phyloP scores from a whole-genome alignment of 2,113 vertebrate genomes.

The Polypterus senegalus region DNA sequence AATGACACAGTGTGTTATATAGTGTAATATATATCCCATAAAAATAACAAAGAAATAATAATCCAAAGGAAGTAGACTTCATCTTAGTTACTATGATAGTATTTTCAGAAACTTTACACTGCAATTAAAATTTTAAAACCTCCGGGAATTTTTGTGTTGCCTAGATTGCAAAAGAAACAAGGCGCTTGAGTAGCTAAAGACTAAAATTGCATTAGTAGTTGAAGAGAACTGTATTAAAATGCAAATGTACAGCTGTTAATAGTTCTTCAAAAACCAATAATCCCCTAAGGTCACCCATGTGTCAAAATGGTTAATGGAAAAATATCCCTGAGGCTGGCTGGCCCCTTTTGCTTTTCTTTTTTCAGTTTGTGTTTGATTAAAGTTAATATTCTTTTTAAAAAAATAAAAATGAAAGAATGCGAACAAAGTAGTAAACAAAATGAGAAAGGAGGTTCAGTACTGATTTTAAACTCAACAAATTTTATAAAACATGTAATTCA shows the following conservation, averaged over 20 bases:
- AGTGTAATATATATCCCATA: too few relatives aligned
- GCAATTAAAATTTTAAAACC: constrained; percentile 57
- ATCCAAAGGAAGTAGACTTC: constrained; percentile 15
- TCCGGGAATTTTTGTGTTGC: constrained; percentile 46
- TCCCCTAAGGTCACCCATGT: constrained; percentile 98
- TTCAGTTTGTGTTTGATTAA: constrained; percentile 95
- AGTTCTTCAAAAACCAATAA: constrained; percentile 99
- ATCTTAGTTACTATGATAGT: constrained; percentile 39
- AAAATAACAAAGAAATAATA: too few relatives aligned
- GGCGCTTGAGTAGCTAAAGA: constrained; percentile 82
- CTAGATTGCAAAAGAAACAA: constrained; percentile 72
- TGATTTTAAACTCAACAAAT: too few relatives aligned
- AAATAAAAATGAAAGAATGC: constrained; percentile 51
- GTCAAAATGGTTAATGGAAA: constrained; percentile 99
- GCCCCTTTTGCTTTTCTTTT: constrained; percentile 47
- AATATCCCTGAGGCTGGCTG: constrained; percentile 91
- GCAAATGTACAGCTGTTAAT: constrained; percentile 98
- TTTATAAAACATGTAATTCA: too few relatives aligned
- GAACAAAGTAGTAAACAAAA: constrained; percentile 38
- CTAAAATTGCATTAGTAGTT: constrained; percentile 91
- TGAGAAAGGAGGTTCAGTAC: background rate
- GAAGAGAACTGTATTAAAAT: constrained; percentile 98
- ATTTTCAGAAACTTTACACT: constrained; percentile 40
- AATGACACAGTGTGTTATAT: too few relatives aligned
- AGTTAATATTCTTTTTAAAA: constrained; percentile 75